A percentile compares a stretch with the other conserved stretches of the same genome.
Evolutionary conservation across 2,113 vertebrate genomes (phyloP).

Genomic region (Onychostoma macrolepis): DNA sequence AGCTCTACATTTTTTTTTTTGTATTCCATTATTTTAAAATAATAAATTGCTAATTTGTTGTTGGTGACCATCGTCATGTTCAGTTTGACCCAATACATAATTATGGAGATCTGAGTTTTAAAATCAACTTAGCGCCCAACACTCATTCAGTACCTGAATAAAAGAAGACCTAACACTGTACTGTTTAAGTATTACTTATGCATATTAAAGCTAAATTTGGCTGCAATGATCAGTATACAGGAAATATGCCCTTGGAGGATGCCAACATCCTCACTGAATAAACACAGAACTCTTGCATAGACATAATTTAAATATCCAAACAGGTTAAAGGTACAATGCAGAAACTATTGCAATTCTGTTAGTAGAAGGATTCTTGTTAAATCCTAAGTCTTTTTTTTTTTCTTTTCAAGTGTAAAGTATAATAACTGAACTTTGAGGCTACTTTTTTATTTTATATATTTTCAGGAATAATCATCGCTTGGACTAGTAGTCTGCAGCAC

Average conservation of each 20-base stretch:
- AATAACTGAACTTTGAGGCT: background rate
- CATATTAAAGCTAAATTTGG: slow-evolving; percentile 21
- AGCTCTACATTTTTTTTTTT: background rate
- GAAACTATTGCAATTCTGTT: background rate
- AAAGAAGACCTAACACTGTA: background rate
- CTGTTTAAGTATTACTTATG: background rate
- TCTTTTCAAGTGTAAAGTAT: background rate
- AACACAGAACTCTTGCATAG: background rate
- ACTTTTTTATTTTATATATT: background rate
- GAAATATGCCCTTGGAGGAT: slow-evolving; percentile 12
- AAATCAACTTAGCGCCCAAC: background rate
- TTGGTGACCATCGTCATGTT: background rate
- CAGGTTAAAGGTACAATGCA: background rate
- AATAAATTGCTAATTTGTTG: background rate
- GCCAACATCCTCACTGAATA: background rate
- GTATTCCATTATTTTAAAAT: background rate
- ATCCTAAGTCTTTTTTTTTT: background rate
- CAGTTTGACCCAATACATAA: background rate
- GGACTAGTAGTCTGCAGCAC: background rate
- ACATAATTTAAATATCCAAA: background rate
- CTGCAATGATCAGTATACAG: background rate
- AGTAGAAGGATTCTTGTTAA: background rate
- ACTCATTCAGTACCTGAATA: background rate
- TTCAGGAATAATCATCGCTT: background rate
- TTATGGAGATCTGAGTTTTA: background rate